Base-by-base conservation (phyloP, 2,113 vertebrate genomes). In the Eclectus roratus region DNA sequence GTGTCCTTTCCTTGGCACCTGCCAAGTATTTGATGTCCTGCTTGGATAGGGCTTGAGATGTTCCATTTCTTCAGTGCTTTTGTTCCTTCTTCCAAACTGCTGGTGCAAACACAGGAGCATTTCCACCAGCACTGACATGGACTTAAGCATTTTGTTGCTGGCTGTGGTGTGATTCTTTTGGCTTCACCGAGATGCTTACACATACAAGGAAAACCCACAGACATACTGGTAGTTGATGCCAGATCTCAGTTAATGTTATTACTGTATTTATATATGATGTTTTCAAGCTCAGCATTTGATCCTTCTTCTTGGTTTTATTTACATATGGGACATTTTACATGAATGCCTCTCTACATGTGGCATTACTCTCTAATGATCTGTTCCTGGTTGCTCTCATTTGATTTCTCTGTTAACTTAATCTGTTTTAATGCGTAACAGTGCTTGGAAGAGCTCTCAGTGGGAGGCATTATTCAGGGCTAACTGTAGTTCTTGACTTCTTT, bases 281-380 rank as follows among this genome's bases (percentile, higher is more conserved):
- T 94, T 74, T 60, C 55, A 71, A 79, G 63, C 24, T 72, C 28
- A 10, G 25, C 1, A 0, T 44, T 68, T 21, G 23, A 14, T 23
- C 11, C 24, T 58, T 61, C 58, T 31, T 13, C 1, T 39, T 31
- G 17, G 7, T 65, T 72, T 65, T 63, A 6, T n/a, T 72, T 65
- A 7, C 0, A 0, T 16, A 9, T 53, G 28, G 10, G 27, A 37
- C 4, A 0, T 25, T 52, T 73, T 44, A 11, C 49, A 25, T 11
- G 3, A 56, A 27, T 33, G 21, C 19, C 65, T 73, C 53, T 49
- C 35, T 52, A 0, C 0, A 0, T 20, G 17, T 71, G 69, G 60
- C 46, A n/a, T 84, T 68, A 20, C 16, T 43, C 20, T 46, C 20
- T 16, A 49, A 35, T 50, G 15, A 17, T 39, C 16, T 37, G 13